Evolutionary conservation across 2,888 invertebrate genomes (phyloP).

Genomic region (Plebejus melissa): DNA sequence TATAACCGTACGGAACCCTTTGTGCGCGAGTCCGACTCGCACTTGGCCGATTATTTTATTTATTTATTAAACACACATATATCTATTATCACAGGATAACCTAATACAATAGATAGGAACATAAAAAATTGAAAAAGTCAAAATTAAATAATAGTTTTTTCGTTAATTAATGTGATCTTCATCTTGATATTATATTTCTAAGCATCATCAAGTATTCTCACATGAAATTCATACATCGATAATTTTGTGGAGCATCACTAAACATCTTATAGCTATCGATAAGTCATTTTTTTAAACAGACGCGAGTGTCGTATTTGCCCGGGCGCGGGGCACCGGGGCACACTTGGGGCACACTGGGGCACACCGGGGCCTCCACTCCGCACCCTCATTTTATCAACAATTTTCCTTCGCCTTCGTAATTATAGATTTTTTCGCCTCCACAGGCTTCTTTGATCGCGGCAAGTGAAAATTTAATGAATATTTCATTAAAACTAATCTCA

Average conservation of each 20-base stretch:
- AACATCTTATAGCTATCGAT: constrained; percentile 19
- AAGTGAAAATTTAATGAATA: constrained; percentile 42
- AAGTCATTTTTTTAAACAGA: constrained; percentile 25
- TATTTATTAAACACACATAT: no score
- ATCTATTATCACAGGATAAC: no score
- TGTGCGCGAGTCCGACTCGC: no score
- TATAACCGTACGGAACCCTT: no score
- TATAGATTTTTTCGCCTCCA: constrained; percentile 74
- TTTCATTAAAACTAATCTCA: constrained; percentile 18
- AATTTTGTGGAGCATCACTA: background rate
- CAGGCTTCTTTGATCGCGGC: constrained; percentile 56
- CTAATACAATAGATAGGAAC: no score
- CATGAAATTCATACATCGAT: background rate
- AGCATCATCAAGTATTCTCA: background rate
- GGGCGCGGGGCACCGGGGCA: background rate
- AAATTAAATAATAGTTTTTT: no score
- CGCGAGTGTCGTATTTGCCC: constrained; percentile 23
- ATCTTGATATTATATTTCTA: background rate
- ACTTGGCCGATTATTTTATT: no score
- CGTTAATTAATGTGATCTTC: no score
- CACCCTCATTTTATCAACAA: constrained; percentile 67
- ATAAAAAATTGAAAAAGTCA: no score
- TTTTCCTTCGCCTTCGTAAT: constrained; percentile 69
- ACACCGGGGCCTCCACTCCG: constrained; percentile 49
- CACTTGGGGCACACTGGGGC: background rate